phyloP scores from a whole-genome alignment of 2,113 vertebrate genomes.

The Nerophis lumbriciformis region DNA sequence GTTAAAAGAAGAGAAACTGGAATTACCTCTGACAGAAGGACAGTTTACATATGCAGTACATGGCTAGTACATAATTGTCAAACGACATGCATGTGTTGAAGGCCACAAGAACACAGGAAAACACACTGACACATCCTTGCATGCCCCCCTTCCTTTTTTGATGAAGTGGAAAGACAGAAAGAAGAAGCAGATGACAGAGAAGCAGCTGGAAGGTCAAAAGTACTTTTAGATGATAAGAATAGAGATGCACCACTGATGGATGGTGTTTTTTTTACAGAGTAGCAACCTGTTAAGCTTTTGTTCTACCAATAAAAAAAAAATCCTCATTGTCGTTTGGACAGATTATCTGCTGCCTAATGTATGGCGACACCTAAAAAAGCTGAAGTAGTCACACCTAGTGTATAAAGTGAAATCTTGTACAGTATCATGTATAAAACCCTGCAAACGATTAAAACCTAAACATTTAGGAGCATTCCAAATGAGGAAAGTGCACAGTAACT shows the following conservation, averaged over 20 bases:
- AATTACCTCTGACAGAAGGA: no score
- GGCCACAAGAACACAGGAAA: not conserved
- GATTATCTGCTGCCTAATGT: no score
- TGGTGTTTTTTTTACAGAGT: not conserved
- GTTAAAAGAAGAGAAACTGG: no score
- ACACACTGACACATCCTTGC: slow-evolving; percentile 31
- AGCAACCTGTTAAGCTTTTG: not conserved
- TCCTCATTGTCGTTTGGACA: no score
- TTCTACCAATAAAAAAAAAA: no score
- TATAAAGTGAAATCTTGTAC: no score
- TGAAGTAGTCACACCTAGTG: no score
- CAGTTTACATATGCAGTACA: not conserved
- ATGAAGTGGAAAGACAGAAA: slow-evolving; percentile 35
- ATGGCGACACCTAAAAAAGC: no score
- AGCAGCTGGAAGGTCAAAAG: slow-evolving; percentile 23
- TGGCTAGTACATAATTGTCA: not conserved
- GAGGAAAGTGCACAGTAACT: no score
- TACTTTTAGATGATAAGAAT: not conserved
- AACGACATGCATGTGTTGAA: not conserved
- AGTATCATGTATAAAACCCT: no score
- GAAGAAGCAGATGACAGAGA: slow-evolving; percentile 17
- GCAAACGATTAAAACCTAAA: no score
- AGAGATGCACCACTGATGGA: not conserved
- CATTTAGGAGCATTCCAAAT: no score
- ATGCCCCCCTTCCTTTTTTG: slow-evolving; percentile 45